These are phyloP conservation scores for Chelmon rostratus DNA, from an alignment of 2,797 vertebrate species.

Conservation along the genomic window DNA sequence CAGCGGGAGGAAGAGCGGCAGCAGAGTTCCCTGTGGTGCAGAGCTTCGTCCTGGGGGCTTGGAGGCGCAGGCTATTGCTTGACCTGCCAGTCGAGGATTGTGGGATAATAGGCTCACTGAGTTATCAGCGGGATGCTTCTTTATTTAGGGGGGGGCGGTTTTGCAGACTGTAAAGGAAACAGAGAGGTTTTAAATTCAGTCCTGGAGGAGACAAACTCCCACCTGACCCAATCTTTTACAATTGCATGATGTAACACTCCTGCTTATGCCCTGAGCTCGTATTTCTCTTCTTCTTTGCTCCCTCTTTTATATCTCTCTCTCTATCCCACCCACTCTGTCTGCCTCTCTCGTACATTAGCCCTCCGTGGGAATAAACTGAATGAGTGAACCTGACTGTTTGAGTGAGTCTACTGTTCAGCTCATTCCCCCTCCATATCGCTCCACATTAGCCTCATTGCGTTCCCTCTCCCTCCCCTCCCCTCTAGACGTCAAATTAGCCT, in stretches of 20 bases:
- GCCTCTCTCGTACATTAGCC: constrained; percentile 34
- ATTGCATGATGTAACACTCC: constrained; percentile 67
- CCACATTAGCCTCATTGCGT: constrained; percentile 55
- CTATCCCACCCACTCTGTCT: constrained; percentile 56
- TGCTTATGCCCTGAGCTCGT: constrained; percentile 55
- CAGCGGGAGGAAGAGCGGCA: constrained; percentile 6
- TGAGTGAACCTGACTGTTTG: constrained; percentile 60
- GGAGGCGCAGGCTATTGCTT: constrained; percentile 39
- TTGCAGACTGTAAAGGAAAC: constrained; percentile 41
- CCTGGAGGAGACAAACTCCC: constrained; percentile 63
- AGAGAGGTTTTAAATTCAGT: constrained; percentile 57
- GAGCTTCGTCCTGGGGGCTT: constrained; percentile 20
- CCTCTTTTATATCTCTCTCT: constrained; percentile 28
- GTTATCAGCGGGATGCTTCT: constrained; percentile 43
- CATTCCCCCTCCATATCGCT: constrained; percentile 43
- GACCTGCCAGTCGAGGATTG: constrained; percentile 46
- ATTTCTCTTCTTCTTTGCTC: constrained; percentile 43
- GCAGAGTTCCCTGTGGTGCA: constrained; percentile 30
- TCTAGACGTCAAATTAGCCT: constrained; percentile 66
- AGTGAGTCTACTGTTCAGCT: constrained; percentile 49
- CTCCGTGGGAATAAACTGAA: constrained; percentile 61
- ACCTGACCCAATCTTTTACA: constrained; percentile 62
- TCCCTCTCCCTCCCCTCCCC: constrained; percentile 27
- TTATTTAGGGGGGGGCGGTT: too few species aligned
- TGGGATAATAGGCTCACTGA: constrained; percentile 52